phyloP scores from a whole-genome alignment of 2,113 vertebrate genomes.

The Psittacula cyanocephala region DNA sequence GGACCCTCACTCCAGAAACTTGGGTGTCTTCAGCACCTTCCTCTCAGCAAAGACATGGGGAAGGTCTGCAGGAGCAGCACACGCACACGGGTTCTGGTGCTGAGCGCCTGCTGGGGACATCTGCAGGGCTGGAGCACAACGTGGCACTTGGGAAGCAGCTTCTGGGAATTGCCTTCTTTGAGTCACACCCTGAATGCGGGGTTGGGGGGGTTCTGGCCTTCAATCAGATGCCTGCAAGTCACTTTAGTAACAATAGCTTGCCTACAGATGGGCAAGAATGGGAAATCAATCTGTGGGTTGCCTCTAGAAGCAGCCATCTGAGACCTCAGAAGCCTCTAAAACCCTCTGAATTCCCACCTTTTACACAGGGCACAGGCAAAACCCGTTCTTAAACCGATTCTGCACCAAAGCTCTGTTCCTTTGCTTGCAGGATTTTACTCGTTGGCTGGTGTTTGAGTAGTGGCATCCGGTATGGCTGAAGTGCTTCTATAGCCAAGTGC shows the following conservation, averaged over 20 bases:
- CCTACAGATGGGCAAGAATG: not conserved
- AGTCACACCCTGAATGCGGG: not conserved
- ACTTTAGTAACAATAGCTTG: not conserved
- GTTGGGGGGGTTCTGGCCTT: not conserved
- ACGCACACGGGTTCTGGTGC: not conserved
- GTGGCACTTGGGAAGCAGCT: not conserved
- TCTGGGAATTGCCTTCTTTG: not conserved
- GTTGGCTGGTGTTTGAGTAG: not conserved
- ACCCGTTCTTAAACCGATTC: not conserved
- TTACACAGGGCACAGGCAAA: not conserved
- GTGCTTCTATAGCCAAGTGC: not conserved
- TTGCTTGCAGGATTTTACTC: not conserved
- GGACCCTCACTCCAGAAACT: not conserved
- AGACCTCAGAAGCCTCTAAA: not conserved
- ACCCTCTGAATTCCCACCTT: not conserved
- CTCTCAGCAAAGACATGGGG: not conserved
- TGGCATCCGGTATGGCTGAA: rapidly evolving
- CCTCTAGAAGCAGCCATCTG: not conserved
- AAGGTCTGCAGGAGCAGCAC: not conserved
- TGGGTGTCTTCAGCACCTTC: not conserved
- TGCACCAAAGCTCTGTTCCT: not conserved
- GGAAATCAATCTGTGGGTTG: not conserved
- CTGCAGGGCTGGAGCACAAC: not conserved
- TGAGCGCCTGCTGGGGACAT: not conserved
- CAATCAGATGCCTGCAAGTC: not conserved